Evolutionary conservation across 1,140 invertebrate species (phyloP).

Genomic region (Megathymus violae): DNA sequence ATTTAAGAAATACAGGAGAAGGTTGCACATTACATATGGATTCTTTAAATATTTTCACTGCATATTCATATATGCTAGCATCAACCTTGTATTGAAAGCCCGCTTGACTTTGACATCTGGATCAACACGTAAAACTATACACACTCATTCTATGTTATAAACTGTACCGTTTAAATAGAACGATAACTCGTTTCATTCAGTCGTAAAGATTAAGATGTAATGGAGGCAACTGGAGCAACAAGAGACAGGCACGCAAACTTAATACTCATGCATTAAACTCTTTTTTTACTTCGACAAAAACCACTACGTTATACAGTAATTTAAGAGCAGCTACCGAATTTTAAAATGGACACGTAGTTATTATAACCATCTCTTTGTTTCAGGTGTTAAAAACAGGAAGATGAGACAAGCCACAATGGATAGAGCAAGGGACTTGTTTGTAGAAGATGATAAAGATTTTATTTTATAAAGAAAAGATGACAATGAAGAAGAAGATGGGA

Average conservation of each 20-base stretch:
- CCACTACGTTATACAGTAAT: conserved; percentile 48
- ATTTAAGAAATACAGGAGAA: too few species aligned
- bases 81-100: too few species aligned
- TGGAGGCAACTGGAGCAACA: conserved; percentile 59
- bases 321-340: conserved; percentile 55
- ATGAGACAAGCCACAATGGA: conserved; percentile 45
- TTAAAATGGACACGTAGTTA: conserved; percentile 46
- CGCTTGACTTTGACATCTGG: too few species aligned
- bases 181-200: conserved; percentile 49
- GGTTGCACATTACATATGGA: too few species aligned
- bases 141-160: too few species aligned
- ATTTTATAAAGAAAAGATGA: conserved; percentile 49
- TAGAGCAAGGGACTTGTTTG: not conserved
- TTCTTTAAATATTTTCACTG: too few species aligned
- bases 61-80: too few species aligned
- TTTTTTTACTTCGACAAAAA: conserved; percentile 49
- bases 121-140: too few species aligned
- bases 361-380: conserved; percentile 61
- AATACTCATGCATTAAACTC: conserved; percentile 50
- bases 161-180: conserved; percentile 6
- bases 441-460: conserved; percentile 46
- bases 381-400: conserved; percentile 55
- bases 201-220: conserved; percentile 66
- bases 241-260: conserved; percentile 54
- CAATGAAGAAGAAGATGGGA: conserved; percentile 57